Evolutionary conservation across 2,888 invertebrate genomes (phyloP).

Genomic region (Hedychridium roseum): DNA sequence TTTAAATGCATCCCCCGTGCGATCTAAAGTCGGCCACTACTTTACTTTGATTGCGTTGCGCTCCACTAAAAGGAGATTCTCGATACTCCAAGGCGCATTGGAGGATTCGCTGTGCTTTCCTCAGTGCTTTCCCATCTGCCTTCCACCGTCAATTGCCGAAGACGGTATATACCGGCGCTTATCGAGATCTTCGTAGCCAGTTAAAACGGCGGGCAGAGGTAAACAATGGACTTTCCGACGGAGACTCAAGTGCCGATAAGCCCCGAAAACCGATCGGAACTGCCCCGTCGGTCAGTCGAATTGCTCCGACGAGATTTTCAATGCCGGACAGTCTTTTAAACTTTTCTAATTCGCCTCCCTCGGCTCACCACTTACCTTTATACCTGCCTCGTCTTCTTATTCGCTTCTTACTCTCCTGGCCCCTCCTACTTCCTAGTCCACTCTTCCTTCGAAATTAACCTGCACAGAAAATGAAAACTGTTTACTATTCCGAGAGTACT

Average conservation of each 20-base stretch:
- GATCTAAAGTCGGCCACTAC: slow-evolving; percentile 1
- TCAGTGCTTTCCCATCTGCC: too few relatives aligned
- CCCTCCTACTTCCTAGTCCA: too few relatives aligned
- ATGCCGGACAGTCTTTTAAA: slow-evolving; percentile 14
- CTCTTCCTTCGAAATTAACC: too few relatives aligned
- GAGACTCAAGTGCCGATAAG: too few relatives aligned
- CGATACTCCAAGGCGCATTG: neutral
- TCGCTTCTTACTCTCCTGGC: too few relatives aligned
- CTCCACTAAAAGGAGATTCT: neutral
- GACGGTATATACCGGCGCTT: slow-evolving; percentile 1
- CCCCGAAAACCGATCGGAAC: neutral
- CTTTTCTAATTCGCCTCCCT: slow-evolving; percentile 18
- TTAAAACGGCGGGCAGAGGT: neutral
- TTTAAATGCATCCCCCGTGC: neutral
- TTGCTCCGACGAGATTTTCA: neutral
- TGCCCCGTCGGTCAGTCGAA: too few relatives aligned
- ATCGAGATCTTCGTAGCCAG: neutral
- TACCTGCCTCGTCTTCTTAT: too few relatives aligned
- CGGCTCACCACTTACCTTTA: too few relatives aligned
- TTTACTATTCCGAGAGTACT: too few relatives aligned
- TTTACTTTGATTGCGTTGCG: neutral
- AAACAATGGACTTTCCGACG: neutral
- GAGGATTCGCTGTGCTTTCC: too few relatives aligned
- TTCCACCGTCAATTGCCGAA: neutral
- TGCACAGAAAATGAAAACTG: too few relatives aligned